Evolutionary conservation across 1,140 invertebrate species (phyloP).

Genomic region (Halesus radiatus): DNA sequence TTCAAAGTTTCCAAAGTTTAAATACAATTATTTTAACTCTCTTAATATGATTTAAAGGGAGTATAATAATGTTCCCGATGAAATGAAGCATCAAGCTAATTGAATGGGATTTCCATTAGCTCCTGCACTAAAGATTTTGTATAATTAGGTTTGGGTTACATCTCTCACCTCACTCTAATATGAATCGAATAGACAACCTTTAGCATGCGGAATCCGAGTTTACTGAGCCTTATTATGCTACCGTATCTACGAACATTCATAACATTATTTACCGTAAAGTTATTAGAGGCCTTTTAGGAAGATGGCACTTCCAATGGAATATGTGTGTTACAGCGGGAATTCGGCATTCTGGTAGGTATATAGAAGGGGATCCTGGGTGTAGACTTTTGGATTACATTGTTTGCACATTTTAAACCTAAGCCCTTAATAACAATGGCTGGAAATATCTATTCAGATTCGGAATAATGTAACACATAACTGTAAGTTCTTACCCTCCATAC

Average conservation of each 20-base stretch:
- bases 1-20: neutral
- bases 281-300: no score
- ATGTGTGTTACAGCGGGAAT: no score
- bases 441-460: no score
- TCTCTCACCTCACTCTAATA: slow-evolving; percentile 27
- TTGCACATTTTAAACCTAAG: neutral
- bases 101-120: slow-evolving; percentile 23
- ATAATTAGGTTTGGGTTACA: slow-evolving; percentile 29
- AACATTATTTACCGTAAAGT: neutral
- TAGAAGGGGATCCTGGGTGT: no score
- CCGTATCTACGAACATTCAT: slow-evolving; percentile 5
- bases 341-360: no score
- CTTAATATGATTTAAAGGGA: neutral
- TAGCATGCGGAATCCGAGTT: neutral
- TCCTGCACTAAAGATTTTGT: slow-evolving; percentile 9
- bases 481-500: no score
- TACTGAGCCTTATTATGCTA: neutral
- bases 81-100: neutral
- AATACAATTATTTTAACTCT: neutral
- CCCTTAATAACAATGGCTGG: neutral
- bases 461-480: no score
- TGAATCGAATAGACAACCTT: slow-evolving; percentile 26
- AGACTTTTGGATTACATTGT: no score
- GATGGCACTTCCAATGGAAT: no score
- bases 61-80: neutral